These are phyloP conservation scores for Eonycteris spelaea DNA, from an alignment of 2,113 vertebrate species.

Conservation along the genomic window DNA sequence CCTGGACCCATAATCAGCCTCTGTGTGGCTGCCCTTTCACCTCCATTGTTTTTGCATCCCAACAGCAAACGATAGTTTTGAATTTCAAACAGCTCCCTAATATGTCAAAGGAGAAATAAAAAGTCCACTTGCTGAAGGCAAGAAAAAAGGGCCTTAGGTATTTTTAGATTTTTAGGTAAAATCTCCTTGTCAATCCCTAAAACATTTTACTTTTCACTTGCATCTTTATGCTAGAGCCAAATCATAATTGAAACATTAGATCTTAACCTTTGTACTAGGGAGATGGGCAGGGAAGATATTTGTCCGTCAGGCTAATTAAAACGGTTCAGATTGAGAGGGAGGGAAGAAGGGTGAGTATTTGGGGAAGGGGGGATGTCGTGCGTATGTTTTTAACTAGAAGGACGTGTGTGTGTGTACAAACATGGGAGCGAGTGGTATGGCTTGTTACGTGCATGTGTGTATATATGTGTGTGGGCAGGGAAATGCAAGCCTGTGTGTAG, in stretches of 20 bases:
- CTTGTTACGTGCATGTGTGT: not conserved
- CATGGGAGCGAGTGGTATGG: too few relatives aligned
- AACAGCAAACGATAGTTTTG: not conserved
- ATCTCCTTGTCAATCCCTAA: not conserved
- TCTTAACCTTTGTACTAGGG: not conserved
- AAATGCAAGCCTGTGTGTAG: not conserved
- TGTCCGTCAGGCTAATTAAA: not conserved
- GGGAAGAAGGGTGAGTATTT: too few relatives aligned
- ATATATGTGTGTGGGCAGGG: too few relatives aligned
- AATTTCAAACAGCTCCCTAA: not conserved
- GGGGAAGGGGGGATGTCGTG: rapidly evolving
- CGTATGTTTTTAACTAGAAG: not conserved
- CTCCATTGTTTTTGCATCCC: not conserved
- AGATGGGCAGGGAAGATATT: not conserved
- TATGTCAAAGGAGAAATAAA: not conserved
- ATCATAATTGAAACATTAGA: not conserved
- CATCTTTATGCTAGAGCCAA: slow-evolving; percentile 1
- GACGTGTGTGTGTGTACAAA: not conserved
- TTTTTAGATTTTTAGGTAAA: not conserved
- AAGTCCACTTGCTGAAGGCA: not conserved
- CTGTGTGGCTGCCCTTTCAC: not conserved
- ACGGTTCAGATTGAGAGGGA: not conserved
- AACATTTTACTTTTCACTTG: not conserved
- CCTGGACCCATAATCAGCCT: not conserved
- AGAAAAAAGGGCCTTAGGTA: too few relatives aligned